Base-by-base conservation (phyloP, 2,888 invertebrate genomes). In the Rhopalosiphum nymphaeae region DNA sequence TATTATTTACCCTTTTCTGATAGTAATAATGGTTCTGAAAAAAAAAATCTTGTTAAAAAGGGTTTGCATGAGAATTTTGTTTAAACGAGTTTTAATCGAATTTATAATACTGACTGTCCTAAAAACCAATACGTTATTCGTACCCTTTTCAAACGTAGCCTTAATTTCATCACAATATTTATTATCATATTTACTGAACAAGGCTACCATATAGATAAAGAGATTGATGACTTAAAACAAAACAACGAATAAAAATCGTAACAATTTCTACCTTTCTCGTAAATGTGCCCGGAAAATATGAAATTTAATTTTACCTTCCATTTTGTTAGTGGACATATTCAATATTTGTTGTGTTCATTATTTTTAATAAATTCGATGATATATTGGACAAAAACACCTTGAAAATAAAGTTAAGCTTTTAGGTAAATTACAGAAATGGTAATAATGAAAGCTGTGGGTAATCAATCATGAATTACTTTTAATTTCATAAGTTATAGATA, bases 81-180 rank as follows among this genome's bases (percentile, higher is more conserved):
- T 87, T 46, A 61, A 49, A 90, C 90, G 67, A 90, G 67, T 90
- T 90, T 89, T 90, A 67, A 90, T 90, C 46, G 90, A 61, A 90
- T 90, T 67, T 61, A 90, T 46, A 67, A 44, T 44, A 46, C 90
- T 36, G n/a, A 90, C 21, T 90, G 46, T 90, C 67, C 21, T 36
- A 49, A 46, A 87, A 49, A 90, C 90, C 90, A 67, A 67, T 90
- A 26, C n/a, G 90, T 90, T 67, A 67, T 90, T 46, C 67, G 11
- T 90, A 90, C 46, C 67, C 67, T 90, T 67, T 46, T 90, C 61
- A 90, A 49, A 90, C 67, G n/a, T n/a, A 25, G 21, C 25, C 44
- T 61, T 36, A 11, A 26, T 89, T 89, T 89, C 44, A 89, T 89
- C 44, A 85, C 10, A 85, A 61, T 89, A 61, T 89, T 61, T 56